Evolutionary conservation across 2,797 vertebrate genomes (phyloP).

Genomic region (Discoglossus pictus): DNA sequence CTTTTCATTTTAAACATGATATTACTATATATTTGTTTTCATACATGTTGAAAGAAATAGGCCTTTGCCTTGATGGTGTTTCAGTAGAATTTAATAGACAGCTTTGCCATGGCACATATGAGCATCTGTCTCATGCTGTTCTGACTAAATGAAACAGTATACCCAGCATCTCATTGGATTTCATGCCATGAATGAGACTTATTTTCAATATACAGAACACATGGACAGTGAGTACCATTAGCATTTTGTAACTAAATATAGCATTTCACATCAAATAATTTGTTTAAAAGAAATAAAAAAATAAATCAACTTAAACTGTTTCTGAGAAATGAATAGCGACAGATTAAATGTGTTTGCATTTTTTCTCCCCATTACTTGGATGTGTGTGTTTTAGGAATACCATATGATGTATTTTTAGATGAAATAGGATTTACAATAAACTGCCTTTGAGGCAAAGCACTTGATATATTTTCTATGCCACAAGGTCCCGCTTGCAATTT

Average conservation of each 20-base stretch:
- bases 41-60: constrained; percentile 8
- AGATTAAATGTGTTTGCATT: constrained; percentile 52
- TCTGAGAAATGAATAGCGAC: constrained; percentile 55
- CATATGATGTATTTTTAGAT: constrained; percentile 16
- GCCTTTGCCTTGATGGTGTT: constrained; percentile 5
- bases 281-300: constrained; percentile 48
- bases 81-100: not conserved
- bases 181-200: not conserved
- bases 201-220: constrained; percentile 15
- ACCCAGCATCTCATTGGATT: not conserved
- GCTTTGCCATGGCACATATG: not conserved
- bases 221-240: constrained; percentile 12
- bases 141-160: not conserved
- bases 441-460: not conserved
- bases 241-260: constrained; percentile 34
- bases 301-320: constrained; percentile 50
- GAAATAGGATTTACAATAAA: constrained; percentile 1
- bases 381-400: constrained; percentile 14
- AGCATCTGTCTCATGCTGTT: not conserved
- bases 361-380: constrained; percentile 51
- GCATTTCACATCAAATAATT: constrained; percentile 44
- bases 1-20: too few species aligned
- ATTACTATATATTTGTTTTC: too few species aligned
- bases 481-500: not conserved
- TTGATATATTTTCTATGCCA: not conserved